phyloP scores from a whole-genome alignment of 2,888 invertebrate species.

The Saturnia japonica region DNA sequence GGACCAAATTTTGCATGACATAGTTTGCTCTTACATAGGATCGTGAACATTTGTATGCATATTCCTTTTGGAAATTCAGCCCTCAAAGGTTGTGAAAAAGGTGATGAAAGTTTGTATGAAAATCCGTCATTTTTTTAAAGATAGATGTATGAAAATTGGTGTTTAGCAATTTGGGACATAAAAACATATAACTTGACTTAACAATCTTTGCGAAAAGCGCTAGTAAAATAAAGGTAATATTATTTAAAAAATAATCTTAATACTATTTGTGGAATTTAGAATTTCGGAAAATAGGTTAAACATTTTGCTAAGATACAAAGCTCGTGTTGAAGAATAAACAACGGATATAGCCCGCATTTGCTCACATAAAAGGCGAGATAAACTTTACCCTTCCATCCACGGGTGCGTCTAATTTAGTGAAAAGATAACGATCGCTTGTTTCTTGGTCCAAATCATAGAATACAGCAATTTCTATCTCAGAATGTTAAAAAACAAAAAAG shows the following conservation, averaged over 20 bases:
- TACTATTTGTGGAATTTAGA: not conserved
- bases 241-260: not conserved
- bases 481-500: too few species aligned
- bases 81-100: too few species aligned
- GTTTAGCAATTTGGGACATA: too few species aligned
- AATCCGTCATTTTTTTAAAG: too few species aligned
- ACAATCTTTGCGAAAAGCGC: too few species aligned
- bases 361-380: slow-evolving; percentile 61
- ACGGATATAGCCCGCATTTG: slow-evolving; percentile 54
- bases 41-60: too few species aligned
- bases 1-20: not conserved
- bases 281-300: slow-evolving; percentile 6
- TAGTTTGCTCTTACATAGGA: not conserved
- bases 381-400: slow-evolving; percentile 53
- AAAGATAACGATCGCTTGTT: slow-evolving; percentile 55
- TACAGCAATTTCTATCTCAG: not conserved
- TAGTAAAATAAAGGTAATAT: too few species aligned
- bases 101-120: too few species aligned
- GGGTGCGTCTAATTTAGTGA: slow-evolving; percentile 62
- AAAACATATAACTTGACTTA: too few species aligned
- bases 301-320: slow-evolving; percentile 24
- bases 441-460: slow-evolving; percentile 39
- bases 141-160: too few species aligned
- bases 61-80: too few species aligned
- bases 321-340: slow-evolving; percentile 43